Evolutionary conservation across 2,113 vertebrate genomes (phyloP).

Genomic region (Alectura lathami): DNA sequence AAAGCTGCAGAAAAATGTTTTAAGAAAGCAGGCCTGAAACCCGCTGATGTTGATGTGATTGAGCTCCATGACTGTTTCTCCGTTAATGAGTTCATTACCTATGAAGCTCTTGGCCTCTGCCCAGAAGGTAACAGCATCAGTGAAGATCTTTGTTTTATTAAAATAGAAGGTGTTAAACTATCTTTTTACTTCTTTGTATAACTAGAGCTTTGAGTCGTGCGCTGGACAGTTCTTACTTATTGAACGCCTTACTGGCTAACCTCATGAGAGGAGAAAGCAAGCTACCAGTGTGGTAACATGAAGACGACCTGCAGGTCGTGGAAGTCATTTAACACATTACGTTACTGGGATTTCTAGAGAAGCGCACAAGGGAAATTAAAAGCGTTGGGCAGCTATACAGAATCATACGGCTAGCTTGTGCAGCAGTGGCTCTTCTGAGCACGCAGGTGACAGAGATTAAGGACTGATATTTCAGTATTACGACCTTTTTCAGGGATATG

Average conservation of each 20-base stretch:
- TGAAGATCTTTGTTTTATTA: background rate
- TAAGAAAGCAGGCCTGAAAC: constrained; percentile 80
- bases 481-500: background rate
- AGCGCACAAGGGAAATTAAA: background rate
- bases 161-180: background rate
- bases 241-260: background rate
- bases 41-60: constrained; percentile 87
- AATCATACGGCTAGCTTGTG: background rate
- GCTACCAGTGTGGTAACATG: background rate
- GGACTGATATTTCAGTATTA: background rate
- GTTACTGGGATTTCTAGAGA: background rate
- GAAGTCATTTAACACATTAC: background rate
- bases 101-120: constrained; percentile 94
- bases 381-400: background rate
- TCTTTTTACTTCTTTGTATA: background rate
- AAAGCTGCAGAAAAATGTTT: constrained; percentile 86
- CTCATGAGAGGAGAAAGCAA: background rate
- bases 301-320: background rate
- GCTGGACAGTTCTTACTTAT: background rate
- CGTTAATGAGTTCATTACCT: constrained; percentile 91
- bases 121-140: constrained; percentile 81
- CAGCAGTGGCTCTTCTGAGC: background rate
- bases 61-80: constrained; percentile 99
- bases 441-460: background rate
- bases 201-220: background rate